Base-by-base conservation (phyloP, 2,113 vertebrate genomes). In the Bubo bubo region DNA sequence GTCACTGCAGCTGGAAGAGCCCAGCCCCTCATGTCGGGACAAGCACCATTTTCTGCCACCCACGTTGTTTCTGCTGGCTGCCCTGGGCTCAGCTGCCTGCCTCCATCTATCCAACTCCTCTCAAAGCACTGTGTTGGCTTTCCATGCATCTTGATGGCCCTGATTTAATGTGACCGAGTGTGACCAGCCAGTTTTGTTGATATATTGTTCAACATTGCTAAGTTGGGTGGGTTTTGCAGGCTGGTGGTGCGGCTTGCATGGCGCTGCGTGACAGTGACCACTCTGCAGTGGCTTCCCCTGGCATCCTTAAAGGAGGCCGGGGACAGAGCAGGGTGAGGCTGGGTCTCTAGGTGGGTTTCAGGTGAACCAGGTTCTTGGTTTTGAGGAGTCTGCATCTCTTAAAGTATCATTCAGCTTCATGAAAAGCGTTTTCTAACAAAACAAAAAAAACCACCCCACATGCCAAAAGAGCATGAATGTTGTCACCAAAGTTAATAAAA, bases 401-500 rank as follows among this genome's bases (percentile, higher is more conserved):
- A 72, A 91, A 82, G 32, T 87, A 73, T 41, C 17, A 14, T 49
- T 41, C 53, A n/a, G 28, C n/a, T 70, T 85, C 66, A 91, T 49
- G 45, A 53, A 88, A 68, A 76, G 12, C 6, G 8, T 75, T 94
- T 90, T 76, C 87, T 73, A 80, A 58, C 3, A 8, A 86, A 91
- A 59, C 37, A 53, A 88, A 75, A 55, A 53, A 79, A 55, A 66
- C 5, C 39, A 41, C 41, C 16, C 43, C 16, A 72, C 47, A 30
- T 28, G 58, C 71, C 79, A 83, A 88, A 95, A 94, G 79, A 94
- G 79, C 81, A 90, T 0, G 32, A 90, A 58, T 79, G 74, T 91
- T 96, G 89, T 59, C 93, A 91, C 84, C 77, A 85, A 96, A 95
- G 93, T 94, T 94, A 97, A 96, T 93, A 95, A 79, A 97, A 97